phyloP scores from a whole-genome alignment of 2,797 vertebrate genomes.

The Halcyon chelicuti region DNA sequence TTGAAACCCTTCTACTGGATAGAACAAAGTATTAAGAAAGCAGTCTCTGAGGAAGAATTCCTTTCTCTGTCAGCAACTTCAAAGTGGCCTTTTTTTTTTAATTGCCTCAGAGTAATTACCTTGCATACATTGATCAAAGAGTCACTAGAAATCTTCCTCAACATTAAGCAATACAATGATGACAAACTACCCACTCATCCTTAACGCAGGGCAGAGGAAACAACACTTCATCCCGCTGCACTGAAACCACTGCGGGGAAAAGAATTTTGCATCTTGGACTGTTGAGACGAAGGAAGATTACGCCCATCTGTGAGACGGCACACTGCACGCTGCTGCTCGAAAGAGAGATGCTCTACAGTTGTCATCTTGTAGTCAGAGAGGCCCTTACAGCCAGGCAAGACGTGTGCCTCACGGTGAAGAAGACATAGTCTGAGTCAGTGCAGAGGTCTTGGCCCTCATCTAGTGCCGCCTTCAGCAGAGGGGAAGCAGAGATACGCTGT shows the following conservation, averaged over 20 bases:
- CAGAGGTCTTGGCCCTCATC: not conserved
- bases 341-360: not conserved
- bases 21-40: not conserved
- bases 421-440: accelerated
- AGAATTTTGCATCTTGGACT: not conserved
- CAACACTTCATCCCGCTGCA: not conserved
- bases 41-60: not conserved
- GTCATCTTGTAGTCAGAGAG: accelerated
- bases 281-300: not conserved
- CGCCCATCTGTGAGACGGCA: accelerated
- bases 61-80: not conserved
- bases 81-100: not conserved
- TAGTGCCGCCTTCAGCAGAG: not conserved
- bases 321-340: too few relatives aligned
- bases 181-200: not conserved
- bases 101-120: not conserved
- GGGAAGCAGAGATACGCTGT: not conserved
- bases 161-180: not conserved
- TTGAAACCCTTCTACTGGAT: not conserved
- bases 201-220: not conserved
- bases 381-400: not conserved
- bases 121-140: not conserved
- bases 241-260: not conserved
- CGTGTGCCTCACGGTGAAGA: accelerated
- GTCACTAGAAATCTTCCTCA: not conserved